Evolutionary conservation across 1,140 invertebrate genomes (phyloP), one percentile per base, ranked within the genome.

Genomic region (Marisa cornuarietis): DNA sequence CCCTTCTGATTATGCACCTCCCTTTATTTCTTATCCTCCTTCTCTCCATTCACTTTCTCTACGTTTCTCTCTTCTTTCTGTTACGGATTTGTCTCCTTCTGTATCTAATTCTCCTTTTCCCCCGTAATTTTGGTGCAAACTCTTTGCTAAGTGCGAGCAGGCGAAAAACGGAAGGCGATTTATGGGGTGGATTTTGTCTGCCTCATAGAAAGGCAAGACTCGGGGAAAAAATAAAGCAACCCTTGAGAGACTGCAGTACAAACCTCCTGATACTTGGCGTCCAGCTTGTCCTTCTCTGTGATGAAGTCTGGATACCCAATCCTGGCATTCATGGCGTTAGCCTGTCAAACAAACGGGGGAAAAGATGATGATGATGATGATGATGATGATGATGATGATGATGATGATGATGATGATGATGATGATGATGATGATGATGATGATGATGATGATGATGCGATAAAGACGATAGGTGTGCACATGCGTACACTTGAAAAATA

Each of bases 301-400:
- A 98, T 95, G 81, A 95, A 96, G 88, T 97, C 95, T 0, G 96
- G 96, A 89, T 96, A 97, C 1, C 96, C 96, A 82, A 98, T 96
- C 88, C 95, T 94, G 26, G 97, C 91, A 83, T 94, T 93, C 94
- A 98, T 97, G 0, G 93, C 85, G 61, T 86, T 83, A 8, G 90
- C 91, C 91, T 91, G 76, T 54, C 87, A 84, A 26, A 69, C 7
- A 82, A 72, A 14, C 78, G 71, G 71, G n/a, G n/a, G n/a, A n/a
- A n/a, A n/a, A n/a, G n/a, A n/a, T 3, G 73, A 26, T 26, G 1
- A 16, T 26, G 4, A 62, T 54, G 73, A 61, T 8, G 58, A 76
- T 1, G n/a, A 76, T 3, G 58, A 76, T 6, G 58, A 22, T 18
- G 58, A 61, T 7, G 16, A 62, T 5, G 73, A 76, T 7, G 58